These are phyloP conservation scores for Acyrthosiphon pisum DNA, from an alignment of 1,140 invertebrate genomes.

Conservation along the genomic window DNA sequence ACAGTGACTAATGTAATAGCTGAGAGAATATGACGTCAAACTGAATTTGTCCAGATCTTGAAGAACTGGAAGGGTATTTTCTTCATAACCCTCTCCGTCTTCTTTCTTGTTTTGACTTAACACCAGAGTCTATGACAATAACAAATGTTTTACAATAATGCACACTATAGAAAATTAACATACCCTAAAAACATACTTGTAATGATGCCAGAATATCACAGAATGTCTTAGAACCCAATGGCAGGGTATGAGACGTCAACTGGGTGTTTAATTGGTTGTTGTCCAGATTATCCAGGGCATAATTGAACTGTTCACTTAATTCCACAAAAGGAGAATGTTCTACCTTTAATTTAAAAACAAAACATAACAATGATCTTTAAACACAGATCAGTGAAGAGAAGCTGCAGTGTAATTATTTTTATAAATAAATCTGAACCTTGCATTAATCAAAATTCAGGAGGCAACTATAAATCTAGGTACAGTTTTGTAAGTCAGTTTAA, in stretches of 20 bases:
- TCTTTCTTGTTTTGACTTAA: conserved; percentile 44
- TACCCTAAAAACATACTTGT: not conserved
- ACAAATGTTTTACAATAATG: not conserved
- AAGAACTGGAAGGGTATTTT: conserved; percentile 8
- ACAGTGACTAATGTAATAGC: conserved; percentile 52
- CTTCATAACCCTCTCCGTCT: conserved; percentile 3
- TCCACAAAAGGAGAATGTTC: not conserved
- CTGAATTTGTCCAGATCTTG: conserved; percentile 44
- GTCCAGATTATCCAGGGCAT: conserved; percentile 20
- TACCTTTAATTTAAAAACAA: not conserved
- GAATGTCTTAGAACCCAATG: not conserved
- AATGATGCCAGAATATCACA: conserved; percentile 44
- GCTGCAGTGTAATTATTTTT: not conserved
- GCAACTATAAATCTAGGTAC: not conserved
- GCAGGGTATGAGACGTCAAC: not conserved
- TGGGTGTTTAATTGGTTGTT: not conserved
- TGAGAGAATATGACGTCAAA: conserved; percentile 36
- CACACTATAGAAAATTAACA: not conserved
- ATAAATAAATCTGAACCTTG: not conserved
- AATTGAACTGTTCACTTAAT: not conserved
- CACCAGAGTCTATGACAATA: conserved; percentile 10
- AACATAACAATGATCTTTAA: not conserved
- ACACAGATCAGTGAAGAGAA: no score
- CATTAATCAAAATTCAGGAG: not conserved
- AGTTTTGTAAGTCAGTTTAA: not conserved